These are phyloP conservation scores for Tichodroma muraria DNA, from an alignment of 2,113 vertebrate genomes.

Conservation along the genomic window DNA sequence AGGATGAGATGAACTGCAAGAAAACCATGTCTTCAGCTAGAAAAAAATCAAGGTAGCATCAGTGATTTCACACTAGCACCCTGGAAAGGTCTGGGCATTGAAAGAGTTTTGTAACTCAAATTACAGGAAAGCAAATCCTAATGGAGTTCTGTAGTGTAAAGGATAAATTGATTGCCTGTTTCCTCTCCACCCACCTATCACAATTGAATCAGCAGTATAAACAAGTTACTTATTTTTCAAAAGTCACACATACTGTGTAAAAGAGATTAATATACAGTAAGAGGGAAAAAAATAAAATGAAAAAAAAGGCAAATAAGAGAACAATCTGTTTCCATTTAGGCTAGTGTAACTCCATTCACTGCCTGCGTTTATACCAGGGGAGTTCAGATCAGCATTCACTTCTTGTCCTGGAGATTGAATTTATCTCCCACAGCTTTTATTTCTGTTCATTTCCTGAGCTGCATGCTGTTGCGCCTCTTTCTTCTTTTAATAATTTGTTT, in stretches of 20 bases:
- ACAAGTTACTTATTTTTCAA: background rate
- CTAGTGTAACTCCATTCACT: background rate
- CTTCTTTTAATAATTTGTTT: constrained; percentile 16
- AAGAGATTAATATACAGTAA: background rate
- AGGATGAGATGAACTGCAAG: background rate
- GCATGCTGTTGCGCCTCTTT: background rate
- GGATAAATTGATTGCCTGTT: background rate
- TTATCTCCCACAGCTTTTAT: constrained; percentile 29
- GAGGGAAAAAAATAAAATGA: too few relatives aligned
- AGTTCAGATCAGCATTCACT: background rate
- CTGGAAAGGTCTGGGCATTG: background rate
- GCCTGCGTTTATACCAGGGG: background rate
- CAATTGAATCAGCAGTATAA: background rate
- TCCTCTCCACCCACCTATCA: background rate
- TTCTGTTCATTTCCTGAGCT: background rate
- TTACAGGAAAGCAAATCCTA: background rate
- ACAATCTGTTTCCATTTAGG: background rate
- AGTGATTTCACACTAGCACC: background rate
- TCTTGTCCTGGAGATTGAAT: background rate
- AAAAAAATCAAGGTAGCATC: background rate
- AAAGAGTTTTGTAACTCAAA: background rate
- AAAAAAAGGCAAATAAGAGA: background rate
- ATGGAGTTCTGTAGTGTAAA: background rate
- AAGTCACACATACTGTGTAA: background rate
- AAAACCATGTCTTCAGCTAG: background rate